Percentiles rank a stretch among this genome's conserved stretches.
These are phyloP conservation scores for Phymastichus coffea DNA, from an alignment of 1,140 invertebrate species.

Conservation along the genomic window DNA sequence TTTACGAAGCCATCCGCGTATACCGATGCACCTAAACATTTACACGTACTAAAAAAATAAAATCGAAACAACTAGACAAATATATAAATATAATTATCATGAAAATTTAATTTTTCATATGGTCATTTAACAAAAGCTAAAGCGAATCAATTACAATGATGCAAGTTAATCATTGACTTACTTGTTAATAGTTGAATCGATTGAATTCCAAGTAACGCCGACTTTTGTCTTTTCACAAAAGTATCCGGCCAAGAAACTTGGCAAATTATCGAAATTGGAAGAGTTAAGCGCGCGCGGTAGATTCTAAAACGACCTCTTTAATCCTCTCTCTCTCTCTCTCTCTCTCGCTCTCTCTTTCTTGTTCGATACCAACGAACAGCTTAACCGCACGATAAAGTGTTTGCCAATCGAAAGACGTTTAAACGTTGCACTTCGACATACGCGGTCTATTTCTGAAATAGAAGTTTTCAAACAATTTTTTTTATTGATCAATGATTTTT, in stretches of 20 bases:
- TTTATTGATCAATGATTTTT: too few relatives aligned
- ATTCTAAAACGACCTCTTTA: conserved; percentile 28
- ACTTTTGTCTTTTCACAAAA: conserved; percentile 23
- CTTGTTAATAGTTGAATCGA: background rate
- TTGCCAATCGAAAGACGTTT: conserved; percentile 11
- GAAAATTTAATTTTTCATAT: background rate
- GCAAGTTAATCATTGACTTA: background rate
- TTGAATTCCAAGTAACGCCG: conserved; percentile 13
- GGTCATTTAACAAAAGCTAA: too few relatives aligned
- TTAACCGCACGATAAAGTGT: conserved; percentile 24
- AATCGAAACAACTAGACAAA: too few relatives aligned
- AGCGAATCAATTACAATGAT: too few relatives aligned
- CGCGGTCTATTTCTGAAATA: background rate
- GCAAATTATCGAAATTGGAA: conserved; percentile 25
- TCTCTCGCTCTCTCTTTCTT: too few relatives aligned
- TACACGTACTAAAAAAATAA: too few relatives aligned
- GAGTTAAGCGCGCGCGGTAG: conserved; percentile 20
- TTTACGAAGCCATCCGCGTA: too few relatives aligned
- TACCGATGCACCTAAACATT: too few relatives aligned
- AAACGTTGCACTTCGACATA: conserved; percentile 7
- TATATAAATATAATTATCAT: background rate
- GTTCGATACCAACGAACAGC: conserved; percentile 13
- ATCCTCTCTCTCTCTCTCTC: too few relatives aligned
- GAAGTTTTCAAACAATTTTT: conserved; percentile 3
- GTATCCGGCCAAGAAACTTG: conserved; percentile 23